Evolutionary conservation across 2,888 invertebrate genomes (phyloP).

Genomic region (Andricus quercusramuli): DNA sequence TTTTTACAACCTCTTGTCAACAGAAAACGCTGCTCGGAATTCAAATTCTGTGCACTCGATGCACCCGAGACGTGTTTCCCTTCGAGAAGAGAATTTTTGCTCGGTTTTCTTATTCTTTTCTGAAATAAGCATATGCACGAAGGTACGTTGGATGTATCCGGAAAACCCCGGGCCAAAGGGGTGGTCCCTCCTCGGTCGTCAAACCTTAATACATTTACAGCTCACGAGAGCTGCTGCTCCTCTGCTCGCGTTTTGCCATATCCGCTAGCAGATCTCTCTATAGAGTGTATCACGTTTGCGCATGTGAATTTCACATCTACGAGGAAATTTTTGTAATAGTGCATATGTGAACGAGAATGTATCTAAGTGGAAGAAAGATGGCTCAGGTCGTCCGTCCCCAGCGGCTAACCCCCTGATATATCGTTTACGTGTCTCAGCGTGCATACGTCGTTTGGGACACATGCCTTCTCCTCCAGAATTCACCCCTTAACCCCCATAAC

Average conservation of each 20-base stretch:
- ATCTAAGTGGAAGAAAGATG: slow-evolving; percentile 77
- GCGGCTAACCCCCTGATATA: slow-evolving; percentile 79
- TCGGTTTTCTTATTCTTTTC: slow-evolving; percentile 30
- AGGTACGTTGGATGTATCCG: slow-evolving; percentile 45
- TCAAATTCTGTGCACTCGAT: slow-evolving; percentile 37
- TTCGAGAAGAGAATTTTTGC: slow-evolving; percentile 20
- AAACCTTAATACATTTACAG: slow-evolving; percentile 79
- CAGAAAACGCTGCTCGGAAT: slow-evolving; percentile 4
- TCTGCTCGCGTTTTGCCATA: slow-evolving; percentile 58
- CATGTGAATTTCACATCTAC: slow-evolving; percentile 71
- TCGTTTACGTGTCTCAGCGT: slow-evolving; percentile 78
- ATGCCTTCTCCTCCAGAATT: slow-evolving; percentile 64
- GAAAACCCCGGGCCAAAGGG: slow-evolving; percentile 62
- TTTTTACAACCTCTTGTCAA: slow-evolving; percentile 10
- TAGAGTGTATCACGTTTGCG: slow-evolving; percentile 74
- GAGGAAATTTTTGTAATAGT: slow-evolving; percentile 43
- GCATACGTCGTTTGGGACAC: slow-evolving; percentile 78
- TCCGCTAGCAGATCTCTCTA: slow-evolving; percentile 70
- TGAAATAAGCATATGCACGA: slow-evolving; percentile 43
- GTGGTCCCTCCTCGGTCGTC: slow-evolving; percentile 75
- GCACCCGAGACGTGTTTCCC: slow-evolving; percentile 31
- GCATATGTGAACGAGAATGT: slow-evolving; percentile 50
- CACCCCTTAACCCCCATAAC: slow-evolving; percentile 47
- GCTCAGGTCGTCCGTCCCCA: slow-evolving; percentile 77
- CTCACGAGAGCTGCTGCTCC: slow-evolving; percentile 66